phyloP scores from a whole-genome alignment of 2,797 vertebrate genomes.

The Chelon labrosus region DNA sequence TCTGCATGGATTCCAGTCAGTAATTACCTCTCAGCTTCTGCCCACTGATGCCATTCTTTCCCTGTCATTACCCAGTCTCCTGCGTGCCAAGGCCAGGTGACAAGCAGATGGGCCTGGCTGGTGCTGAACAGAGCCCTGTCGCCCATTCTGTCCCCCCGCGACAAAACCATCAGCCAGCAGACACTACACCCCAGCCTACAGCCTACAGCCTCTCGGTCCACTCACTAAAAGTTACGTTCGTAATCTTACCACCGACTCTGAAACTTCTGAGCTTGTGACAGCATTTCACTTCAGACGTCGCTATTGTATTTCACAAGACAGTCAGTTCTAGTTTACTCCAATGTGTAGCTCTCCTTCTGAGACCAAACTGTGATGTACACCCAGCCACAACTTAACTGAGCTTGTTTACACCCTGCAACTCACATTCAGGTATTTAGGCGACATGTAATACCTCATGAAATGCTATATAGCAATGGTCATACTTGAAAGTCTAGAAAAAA shows the following conservation, averaged over 20 bases:
- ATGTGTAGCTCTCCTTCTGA: slow-evolving; percentile 10
- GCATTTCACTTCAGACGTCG: slow-evolving; percentile 10
- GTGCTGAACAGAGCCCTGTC: slow-evolving; percentile 72
- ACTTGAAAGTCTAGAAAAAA: no score
- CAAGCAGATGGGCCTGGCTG: slow-evolving; percentile 87
- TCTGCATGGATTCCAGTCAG: slow-evolving; percentile 88
- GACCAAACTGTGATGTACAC: neutral
- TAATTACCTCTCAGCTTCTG: slow-evolving; percentile 86
- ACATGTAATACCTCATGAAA: slow-evolving; percentile 6
- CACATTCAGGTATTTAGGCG: slow-evolving; percentile 3
- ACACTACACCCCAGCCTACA: slow-evolving; percentile 37
- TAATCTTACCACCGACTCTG: slow-evolving; percentile 14
- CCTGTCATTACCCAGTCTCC: slow-evolving; percentile 87
- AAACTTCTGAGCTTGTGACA: neutral
- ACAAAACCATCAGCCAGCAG: slow-evolving; percentile 45
- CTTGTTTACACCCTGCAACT: slow-evolving; percentile 2
- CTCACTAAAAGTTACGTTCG: slow-evolving; percentile 25
- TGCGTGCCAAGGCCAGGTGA: slow-evolving; percentile 86
- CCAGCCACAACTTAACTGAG: slow-evolving; percentile 4
- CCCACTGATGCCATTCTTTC: slow-evolving; percentile 86
- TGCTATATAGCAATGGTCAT: neutral
- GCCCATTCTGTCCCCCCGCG: slow-evolving; percentile 52
- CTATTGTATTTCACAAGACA: slow-evolving; percentile 3
- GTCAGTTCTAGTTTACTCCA: slow-evolving; percentile 26
- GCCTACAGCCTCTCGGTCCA: slow-evolving; percentile 32